Conservation (phyloP, 2,888 invertebrate species). For the Athripsodes cinereus region DNA sequence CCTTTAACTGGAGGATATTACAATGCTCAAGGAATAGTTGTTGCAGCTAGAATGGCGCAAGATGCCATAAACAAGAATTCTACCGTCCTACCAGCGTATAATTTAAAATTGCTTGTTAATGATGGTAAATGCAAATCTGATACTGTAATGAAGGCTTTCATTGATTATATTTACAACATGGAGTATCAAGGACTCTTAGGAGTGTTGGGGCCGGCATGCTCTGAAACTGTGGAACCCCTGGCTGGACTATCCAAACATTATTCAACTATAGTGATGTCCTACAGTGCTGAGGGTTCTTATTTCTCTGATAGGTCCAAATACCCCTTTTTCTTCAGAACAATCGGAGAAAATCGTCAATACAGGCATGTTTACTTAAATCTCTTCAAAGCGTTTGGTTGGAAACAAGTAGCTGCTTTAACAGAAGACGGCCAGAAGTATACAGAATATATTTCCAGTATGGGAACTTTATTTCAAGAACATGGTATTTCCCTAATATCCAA, state of each 20-base stretch:
- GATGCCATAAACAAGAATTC: constrained; percentile 56
- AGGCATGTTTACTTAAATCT: constrained; percentile 42
- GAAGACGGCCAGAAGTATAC: constrained; percentile 76
- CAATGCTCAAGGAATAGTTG: constrained; percentile 48
- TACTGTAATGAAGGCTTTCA: constrained; percentile 67
- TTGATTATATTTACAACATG: constrained; percentile 57
- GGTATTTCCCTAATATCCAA: constrained; percentile 61
- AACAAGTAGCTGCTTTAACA: constrained; percentile 66
- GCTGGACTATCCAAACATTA: constrained; percentile 71
- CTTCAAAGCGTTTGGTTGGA: constrained; percentile 59
- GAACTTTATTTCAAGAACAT: constrained; percentile 55
- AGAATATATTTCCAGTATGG: constrained; percentile 67
- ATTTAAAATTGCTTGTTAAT: constrained; percentile 49
- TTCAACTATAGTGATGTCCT: constrained; percentile 66
- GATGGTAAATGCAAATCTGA: constrained; percentile 69
- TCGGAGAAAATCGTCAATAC: constrained; percentile 70
- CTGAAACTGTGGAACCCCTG: constrained; percentile 73
- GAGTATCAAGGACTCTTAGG: constrained; percentile 57
- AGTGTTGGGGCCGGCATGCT: constrained; percentile 73
- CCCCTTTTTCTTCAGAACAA: constrained; percentile 74
- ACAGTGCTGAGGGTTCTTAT: constrained; percentile 70
- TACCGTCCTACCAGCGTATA: constrained; percentile 54
- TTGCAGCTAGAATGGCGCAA: constrained; percentile 58
- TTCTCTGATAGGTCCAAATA: constrained; percentile 64
- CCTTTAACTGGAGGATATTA: constrained; percentile 57